Evolutionary conservation across 1,140 invertebrate genomes (phyloP), one percentile per base, ranked within the genome.

Genomic region (Ceratina japonica): DNA sequence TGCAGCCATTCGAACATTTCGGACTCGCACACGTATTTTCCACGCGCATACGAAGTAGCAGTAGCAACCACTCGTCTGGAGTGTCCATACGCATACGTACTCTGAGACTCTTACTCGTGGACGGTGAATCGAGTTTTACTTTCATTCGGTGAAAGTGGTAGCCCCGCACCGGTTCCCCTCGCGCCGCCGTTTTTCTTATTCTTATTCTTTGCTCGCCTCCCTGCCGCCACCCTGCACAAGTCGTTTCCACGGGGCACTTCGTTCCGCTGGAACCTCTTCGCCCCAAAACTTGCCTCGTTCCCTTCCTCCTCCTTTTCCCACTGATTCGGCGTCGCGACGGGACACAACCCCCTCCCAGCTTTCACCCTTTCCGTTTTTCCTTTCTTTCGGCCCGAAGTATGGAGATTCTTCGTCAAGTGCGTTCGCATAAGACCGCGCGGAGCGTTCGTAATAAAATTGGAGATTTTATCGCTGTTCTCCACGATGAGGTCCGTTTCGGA

Each of bases 81-180:
- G 37, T 44, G 3, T 2, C 37, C 37, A 10, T 44, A 44, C 37
- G 27, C 27, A 31, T 31, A 44, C 37, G 0, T 44, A 44, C 37
- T 2, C 37, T 10, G 27, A 31, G 27, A 54, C 54, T 8, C n/a
- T n/a, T n/a, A 16, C 0, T 56, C 52, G 69, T 59, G 79, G 44
- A 52, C 63, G 73, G 63, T 61, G 85, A 86, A 86, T 86, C 85
- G 70, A 86, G 84, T 85, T 85, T 86, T 86, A 86, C 84, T 86
- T 85, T 86, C 85, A 83, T 86, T 86, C 81, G 85, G 85, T 83
- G 85, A 85, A 86, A 86, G 84, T 86, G 76, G 72, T 70, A 63
- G 20, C 68, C 71, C 73, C 66, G n/a, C n/a, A 54, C 66, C 63
- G 61, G 56, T 73, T 71, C 70, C 22, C 66, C 31, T 65, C 31